Conservation (phyloP, 2,797 vertebrate genomes). For the Aldrovandia affinis region DNA sequence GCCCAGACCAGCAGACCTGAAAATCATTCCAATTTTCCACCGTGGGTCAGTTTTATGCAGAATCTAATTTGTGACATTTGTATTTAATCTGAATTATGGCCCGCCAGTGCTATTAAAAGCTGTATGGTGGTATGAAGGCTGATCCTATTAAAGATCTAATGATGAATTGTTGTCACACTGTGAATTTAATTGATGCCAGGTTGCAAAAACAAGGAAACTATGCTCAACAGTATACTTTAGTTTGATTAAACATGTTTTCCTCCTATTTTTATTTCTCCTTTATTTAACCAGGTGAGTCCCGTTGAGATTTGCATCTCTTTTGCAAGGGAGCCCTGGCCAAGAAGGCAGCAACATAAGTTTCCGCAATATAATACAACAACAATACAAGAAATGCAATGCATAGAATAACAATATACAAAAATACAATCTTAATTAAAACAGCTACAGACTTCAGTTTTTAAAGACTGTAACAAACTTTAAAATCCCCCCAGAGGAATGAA, state of each 20-base stretch:
- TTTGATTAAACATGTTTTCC: not conserved
- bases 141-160: not conserved
- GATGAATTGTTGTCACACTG: not conserved
- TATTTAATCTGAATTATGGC: constrained; percentile 25
- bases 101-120: constrained; percentile 1
- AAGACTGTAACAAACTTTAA: no score
- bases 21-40: not conserved
- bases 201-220: not conserved
- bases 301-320: no score
- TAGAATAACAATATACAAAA: no score
- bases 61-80: not conserved
- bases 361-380: no score
- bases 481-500: no score
- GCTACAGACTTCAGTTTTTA: no score
- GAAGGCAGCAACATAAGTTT: no score
- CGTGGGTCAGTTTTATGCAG: not conserved
- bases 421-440: no score
- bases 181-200: not conserved
- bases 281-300: no score
- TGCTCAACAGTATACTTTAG: not conserved
- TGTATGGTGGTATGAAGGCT: not conserved
- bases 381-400: no score
- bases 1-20: not conserved
- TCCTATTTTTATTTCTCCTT: no score
- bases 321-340: no score